Evolutionary conservation across 2,888 invertebrate species (phyloP).

Genomic region (Megalurothrips usitatus): DNA sequence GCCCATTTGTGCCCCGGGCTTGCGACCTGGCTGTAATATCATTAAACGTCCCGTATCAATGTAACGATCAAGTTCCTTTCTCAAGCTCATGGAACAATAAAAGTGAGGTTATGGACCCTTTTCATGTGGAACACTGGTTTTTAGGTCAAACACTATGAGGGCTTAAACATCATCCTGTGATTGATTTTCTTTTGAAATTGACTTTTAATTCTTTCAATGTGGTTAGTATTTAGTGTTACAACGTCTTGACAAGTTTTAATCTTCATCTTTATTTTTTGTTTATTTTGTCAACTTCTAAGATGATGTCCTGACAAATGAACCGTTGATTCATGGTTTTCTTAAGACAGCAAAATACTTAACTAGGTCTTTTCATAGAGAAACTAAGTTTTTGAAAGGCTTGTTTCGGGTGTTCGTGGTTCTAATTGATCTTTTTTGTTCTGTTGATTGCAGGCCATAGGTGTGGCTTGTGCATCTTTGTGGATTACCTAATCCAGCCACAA

Average conservation of each 20-base stretch:
- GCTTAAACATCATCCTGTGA: neutral
- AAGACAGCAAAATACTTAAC: neutral
- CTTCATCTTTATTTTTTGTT: neutral
- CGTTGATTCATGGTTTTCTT: neutral
- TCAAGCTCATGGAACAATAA: neutral
- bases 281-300: neutral
- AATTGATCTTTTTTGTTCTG: constrained; percentile 19
- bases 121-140: constrained; percentile 21
- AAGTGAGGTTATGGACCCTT: constrained; percentile 3
- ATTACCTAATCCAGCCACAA: constrained; percentile 4
- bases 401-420: neutral
- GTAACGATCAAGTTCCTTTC: neutral
- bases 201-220: neutral
- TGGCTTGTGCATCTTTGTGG: neutral
- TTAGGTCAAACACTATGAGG: neutral
- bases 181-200: neutral
- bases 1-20: neutral
- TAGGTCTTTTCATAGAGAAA: neutral
- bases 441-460: constrained; percentile 26
- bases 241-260: neutral
- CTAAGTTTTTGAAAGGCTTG: neutral
- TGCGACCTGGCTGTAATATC: neutral
- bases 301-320: neutral
- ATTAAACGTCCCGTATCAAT: neutral
- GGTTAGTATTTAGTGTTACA: neutral